Evolutionary conservation across 2,888 invertebrate species (phyloP), one percentile per base, ranked within the genome.

Genomic region (Caenorhabditis japonica): DNA sequence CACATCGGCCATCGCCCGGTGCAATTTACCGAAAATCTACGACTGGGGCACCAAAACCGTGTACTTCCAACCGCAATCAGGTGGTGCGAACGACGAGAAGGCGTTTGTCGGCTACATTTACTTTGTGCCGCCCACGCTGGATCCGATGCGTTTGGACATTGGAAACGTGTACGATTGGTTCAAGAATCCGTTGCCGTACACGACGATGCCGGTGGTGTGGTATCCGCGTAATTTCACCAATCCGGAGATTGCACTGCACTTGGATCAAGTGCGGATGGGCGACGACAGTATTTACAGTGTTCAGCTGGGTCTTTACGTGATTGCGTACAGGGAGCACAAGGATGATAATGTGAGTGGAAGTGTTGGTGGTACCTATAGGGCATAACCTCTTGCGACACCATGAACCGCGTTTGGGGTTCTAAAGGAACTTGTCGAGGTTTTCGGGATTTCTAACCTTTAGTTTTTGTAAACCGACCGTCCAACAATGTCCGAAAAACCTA

Each of bases 41-140:
- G 84, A 86, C 62, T 87, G 87, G 87, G 87, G 87, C 52, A 85
- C 87, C 4, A 84, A 84, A 46, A 84, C 85, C 0, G 82, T 87
- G 23, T 86, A 82, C 66, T 86, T 88, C 80, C 86, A 87, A 60
- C 85, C 85, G 21, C 81, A 85, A 56, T 71, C 74, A 27, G 81
- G 82, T 46, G 80, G 78, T 38, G 84, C 84, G 1, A 84, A 82
- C 58, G 85, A 84, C 66, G 85, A 87, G 51, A 87, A 85, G 56
- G 86, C 87, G 12, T 87, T 82, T 66, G 84, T 86, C 13, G 87
- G 87, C 13, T 87, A 83, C 44, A 82, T 87, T 30, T 87, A 87
- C 60, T 87, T 88, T 61, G 87, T 87, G 2, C 87, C 87, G 2
- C 87, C 87, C 23, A 86, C 86, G 4, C 73, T 87, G 4, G 87